phyloP scores from a whole-genome alignment of 37 sponge, comb jelly and placozoan genomes.

The Crambe crambe region DNA sequence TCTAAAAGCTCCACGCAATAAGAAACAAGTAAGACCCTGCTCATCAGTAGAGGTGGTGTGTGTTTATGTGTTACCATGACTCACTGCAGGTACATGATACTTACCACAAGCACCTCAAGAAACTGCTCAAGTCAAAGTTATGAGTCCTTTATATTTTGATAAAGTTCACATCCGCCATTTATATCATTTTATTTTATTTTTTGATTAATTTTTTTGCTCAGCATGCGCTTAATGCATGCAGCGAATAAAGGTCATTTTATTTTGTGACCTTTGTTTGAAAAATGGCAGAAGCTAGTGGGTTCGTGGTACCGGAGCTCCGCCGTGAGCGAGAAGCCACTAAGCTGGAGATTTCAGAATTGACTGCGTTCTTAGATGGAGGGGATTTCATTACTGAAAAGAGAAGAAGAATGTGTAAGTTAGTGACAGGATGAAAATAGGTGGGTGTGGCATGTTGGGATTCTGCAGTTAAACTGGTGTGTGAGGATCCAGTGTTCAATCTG shows the following conservation, averaged over 20 bases:
- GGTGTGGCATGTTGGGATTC: too few species aligned
- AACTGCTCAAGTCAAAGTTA: constrained; percentile 30
- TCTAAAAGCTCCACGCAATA: constrained; percentile 76
- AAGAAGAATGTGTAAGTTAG: constrained; percentile 46
- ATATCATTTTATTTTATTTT: too few species aligned
- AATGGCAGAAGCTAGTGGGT: constrained; percentile 19
- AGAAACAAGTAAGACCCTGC: constrained; percentile 52
- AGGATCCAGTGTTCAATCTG: constrained; percentile 51
- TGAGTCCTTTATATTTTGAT: background rate
- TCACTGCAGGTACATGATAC: constrained; percentile 44
- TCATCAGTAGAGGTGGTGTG: background rate
- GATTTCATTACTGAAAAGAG: constrained; percentile 58
- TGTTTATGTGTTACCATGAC: background rate
- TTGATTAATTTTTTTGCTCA: too few species aligned
- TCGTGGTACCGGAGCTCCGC: constrained; percentile 59
- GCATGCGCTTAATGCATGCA: too few species aligned
- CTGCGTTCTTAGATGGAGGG: constrained; percentile 60
- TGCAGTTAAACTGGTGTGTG: constrained; percentile 38
- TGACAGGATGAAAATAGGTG: too few species aligned
- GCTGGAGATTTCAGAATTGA: constrained; percentile 58
- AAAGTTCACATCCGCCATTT: background rate
- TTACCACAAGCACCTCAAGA: constrained; percentile 41
- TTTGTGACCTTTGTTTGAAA: too few species aligned
- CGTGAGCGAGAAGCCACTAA: constrained; percentile 57
- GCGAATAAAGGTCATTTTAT: too few species aligned